A percentile compares a stretch with the other conserved stretches of the same genome.
Conservation (phyloP, 1,140 invertebrate genomes). For the Drosophila ohnishii region DNA sequence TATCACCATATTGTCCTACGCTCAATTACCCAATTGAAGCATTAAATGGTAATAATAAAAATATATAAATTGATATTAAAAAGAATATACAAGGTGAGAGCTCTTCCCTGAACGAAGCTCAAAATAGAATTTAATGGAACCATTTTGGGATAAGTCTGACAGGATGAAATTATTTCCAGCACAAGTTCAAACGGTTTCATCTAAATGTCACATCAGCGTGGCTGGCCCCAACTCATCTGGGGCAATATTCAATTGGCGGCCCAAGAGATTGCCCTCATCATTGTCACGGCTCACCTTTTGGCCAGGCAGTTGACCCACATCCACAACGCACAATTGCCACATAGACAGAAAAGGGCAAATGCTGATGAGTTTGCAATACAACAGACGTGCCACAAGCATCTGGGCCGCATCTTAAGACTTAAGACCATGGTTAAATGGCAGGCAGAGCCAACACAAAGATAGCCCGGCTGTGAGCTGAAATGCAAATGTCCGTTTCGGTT, state of each 20-base stretch:
- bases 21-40: slow-evolving; percentile 23
- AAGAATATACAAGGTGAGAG: neutral
- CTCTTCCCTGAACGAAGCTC: neutral
- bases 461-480: neutral
- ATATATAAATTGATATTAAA: slow-evolving; percentile 16
- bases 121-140: slow-evolving; percentile 15
- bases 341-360: slow-evolving; percentile 20
- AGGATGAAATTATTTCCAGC: slow-evolving; percentile 12
- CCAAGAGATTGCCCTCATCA: slow-evolving; percentile 37
- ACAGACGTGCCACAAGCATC: slow-evolving; percentile 38
- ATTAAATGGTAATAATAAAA: slow-evolving; percentile 8
- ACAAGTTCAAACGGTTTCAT: slow-evolving; percentile 14
- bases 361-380: slow-evolving; percentile 34
- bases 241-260: slow-evolving; percentile 33
- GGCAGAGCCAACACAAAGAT: neutral
- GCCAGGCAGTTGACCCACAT: slow-evolving; percentile 39
- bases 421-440: slow-evolving; percentile 13
- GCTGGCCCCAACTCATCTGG: slow-evolving; percentile 13
- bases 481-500: slow-evolving; percentile 31
- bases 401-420: slow-evolving; percentile 26
- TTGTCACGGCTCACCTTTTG: slow-evolving; percentile 37
- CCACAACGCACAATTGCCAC: slow-evolving; percentile 23
- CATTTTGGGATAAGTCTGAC: slow-evolving; percentile 4
- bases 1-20: slow-evolving; percentile 10
- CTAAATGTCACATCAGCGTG: slow-evolving; percentile 38